Conservation (phyloP, 2,888 invertebrate species). For the Sarcophaga caerulescens region DNA sequence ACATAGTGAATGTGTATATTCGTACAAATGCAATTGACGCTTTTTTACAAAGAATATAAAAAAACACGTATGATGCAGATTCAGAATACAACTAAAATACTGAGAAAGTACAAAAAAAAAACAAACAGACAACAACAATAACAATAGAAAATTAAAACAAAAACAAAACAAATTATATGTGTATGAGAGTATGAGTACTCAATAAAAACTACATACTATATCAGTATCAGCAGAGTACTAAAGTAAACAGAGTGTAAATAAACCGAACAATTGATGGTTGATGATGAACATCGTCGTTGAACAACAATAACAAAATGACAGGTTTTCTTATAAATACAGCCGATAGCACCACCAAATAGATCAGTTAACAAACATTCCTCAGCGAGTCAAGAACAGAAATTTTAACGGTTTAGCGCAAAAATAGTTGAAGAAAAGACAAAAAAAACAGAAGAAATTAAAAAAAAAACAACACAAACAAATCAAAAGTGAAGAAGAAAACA, state of each 20-base stretch:
- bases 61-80: not conserved
- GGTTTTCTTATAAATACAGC: slow-evolving; percentile 65
- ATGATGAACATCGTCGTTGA: slow-evolving; percentile 12
- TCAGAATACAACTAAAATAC: not conserved
- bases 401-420: not conserved
- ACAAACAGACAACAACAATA: not conserved
- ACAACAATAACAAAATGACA: slow-evolving; percentile 51
- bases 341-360: slow-evolving; percentile 46
- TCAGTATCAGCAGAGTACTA: slow-evolving; percentile 18
- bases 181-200: not conserved
- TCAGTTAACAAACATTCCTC: slow-evolving; percentile 64
- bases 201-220: slow-evolving; percentile 32
- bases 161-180: not conserved
- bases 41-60: not conserved
- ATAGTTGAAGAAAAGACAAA: not conserved
- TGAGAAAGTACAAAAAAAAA: not conserved
- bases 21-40: not conserved
- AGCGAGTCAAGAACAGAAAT: slow-evolving; percentile 12
- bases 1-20: not conserved
- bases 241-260: slow-evolving; percentile 35
- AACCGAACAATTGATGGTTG: slow-evolving; percentile 23
- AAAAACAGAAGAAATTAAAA: not conserved
- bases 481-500: slow-evolving; percentile 14
- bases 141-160: not conserved
- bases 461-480: slow-evolving; percentile 2